These are phyloP conservation scores for Mythimna lalbum DNA, from an alignment of 2,888 invertebrate species.

Conservation along the genomic window DNA sequence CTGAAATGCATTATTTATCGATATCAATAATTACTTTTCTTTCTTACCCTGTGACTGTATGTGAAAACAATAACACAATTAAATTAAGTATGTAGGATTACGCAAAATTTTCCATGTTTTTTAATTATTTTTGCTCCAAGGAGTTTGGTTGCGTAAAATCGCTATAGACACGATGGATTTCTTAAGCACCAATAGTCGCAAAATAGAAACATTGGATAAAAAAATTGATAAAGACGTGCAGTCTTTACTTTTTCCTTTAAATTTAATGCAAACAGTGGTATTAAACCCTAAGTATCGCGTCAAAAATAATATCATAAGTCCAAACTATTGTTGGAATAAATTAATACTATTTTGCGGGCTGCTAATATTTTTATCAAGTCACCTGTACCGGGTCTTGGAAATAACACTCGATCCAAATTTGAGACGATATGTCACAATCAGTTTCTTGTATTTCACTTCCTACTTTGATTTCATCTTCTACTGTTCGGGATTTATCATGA, in stretches of 20 bases:
- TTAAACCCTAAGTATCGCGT: conserved; percentile 35
- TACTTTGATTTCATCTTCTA: conserved; percentile 35
- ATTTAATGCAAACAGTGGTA: conserved; percentile 31
- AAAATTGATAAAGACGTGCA: conserved; percentile 32
- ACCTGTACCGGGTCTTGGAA: conserved; percentile 21
- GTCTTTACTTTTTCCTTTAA: conserved; percentile 26
- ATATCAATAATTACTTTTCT: neutral
- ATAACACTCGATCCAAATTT: conserved; percentile 18
- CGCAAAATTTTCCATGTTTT: neutral
- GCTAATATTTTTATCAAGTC: neutral
- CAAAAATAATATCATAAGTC: conserved; percentile 31
- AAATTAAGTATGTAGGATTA: neutral
- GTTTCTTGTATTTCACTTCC: conserved; percentile 18
- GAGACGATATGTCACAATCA: neutral
- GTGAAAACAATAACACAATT: conserved; percentile 12
- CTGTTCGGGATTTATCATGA: conserved; percentile 28
- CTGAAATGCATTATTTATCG: neutral
- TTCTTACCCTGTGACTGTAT: neutral
- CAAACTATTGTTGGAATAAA: conserved; percentile 20
- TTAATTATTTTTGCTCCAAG: no score
- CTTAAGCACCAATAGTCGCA: neutral
- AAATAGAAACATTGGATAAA: neutral
- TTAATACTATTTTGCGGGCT: neutral
- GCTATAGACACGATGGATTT: conserved; percentile 4
- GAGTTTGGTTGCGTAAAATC: neutral